These are phyloP conservation scores for Sycophila sp. DNA, from an alignment of 1,140 invertebrate species.

Conservation along the genomic window DNA sequence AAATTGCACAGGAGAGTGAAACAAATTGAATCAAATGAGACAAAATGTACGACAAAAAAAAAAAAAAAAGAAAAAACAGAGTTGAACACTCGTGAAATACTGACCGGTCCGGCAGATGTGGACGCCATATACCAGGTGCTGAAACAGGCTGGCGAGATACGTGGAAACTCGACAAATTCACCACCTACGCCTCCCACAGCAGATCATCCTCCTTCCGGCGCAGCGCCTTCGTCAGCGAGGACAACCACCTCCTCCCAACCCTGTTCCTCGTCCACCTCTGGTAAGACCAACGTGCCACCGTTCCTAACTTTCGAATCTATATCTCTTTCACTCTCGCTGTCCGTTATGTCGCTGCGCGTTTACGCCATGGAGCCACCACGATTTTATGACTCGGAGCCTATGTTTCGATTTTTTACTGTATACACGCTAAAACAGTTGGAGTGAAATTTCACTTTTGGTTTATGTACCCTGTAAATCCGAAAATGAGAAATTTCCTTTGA, in stretches of 20 bases:
- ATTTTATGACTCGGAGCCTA: background rate
- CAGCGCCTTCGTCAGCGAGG: conserved; percentile 61
- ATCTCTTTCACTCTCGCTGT: background rate
- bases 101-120: conserved; percentile 71
- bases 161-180: conserved; percentile 65
- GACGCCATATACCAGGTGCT: conserved; percentile 93
- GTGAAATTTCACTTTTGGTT: too few relatives aligned
- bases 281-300: conserved; percentile 64
- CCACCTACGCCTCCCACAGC: conserved; percentile 65
- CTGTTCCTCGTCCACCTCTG: conserved; percentile 70
- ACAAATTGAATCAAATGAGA: background rate
- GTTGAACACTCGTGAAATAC: conserved; percentile 46
- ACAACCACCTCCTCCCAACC: conserved; percentile 67
- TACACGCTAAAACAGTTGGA: too few relatives aligned
- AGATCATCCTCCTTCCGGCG: conserved; percentile 60
- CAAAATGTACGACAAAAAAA: conserved; percentile 4
- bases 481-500: too few relatives aligned
- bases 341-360: conserved; percentile 26
- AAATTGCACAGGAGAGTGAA: too few relatives aligned
- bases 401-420: too few relatives aligned
- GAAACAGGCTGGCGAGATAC: conserved; percentile 90
- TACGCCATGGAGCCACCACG: conserved; percentile 7
- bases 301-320: conserved; percentile 1
- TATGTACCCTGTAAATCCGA: too few relatives aligned
- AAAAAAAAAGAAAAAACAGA: conserved; percentile 24